Evolutionary conservation across 2,888 invertebrate genomes (phyloP), one percentile per base, ranked within the genome.

Genomic region (Acronicta leporina): DNA sequence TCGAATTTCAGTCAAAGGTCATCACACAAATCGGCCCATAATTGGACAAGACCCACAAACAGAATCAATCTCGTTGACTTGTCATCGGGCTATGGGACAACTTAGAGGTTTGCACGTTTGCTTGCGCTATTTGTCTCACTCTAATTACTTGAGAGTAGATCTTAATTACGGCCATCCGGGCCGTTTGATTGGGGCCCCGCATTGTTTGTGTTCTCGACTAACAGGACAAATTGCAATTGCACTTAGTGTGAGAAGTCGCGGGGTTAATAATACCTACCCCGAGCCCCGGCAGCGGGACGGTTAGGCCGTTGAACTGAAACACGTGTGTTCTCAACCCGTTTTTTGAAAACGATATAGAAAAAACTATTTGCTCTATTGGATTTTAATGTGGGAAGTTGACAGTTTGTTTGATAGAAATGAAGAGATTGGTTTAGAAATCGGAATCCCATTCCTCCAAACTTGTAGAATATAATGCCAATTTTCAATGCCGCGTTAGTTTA

Each of bases 141-240:
- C 83, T 85, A 91, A 91, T 89, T 88, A 89, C 87, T 90, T 86
- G 84, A 85, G 83, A 84, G 74, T 66, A 60, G 89, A 82, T 91
- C 91, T 92, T 92, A 91, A 92, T 92, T 92, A 90, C 90, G 76
- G 79, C 80, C 91, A 90, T 92, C 91, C 92, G 91, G 85, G 78
- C 73, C 77, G 85, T 87, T 87, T 88, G 90, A 92, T 91, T 91
- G 89, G 86, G 80, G 64, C 80, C 84, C 83, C 84, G 85, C 88
- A 87, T 89, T 92, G 91, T 92, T 92, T 92, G 90, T 81, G 74
- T 77, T 77, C 81, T 80, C 82, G 60, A 72, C 82, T 86, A 88
- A 89, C 87, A 83, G 87, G 86, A 84, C 89, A 86, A n/a, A 87
- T 88, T 90, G 88, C 87, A 85, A 85, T 82, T 87, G 87, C 88